Base-by-base conservation (phyloP, 2,113 vertebrate genomes). In the Pygoscelis adeliae region DNA sequence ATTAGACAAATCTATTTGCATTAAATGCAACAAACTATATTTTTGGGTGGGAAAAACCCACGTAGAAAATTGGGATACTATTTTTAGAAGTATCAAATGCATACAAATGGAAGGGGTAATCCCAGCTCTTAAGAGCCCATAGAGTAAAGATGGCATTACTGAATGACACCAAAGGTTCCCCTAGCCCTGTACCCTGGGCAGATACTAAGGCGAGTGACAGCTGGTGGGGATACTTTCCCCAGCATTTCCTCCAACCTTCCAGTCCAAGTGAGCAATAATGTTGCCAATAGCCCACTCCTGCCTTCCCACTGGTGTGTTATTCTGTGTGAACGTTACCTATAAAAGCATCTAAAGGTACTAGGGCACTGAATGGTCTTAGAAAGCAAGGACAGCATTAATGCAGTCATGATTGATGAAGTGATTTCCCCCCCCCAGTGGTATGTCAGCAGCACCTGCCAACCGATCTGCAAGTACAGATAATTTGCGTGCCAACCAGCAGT, bases 381-480 rank as follows among this genome's bases (percentile, higher is more conserved):
- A 29, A 80, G n/a, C 66, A 67, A 80, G 62, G 67, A 36, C 44
- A 86, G 66, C n/a, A 87, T 36, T 50, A 62, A 62, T 6, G 53
- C 42, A 62, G 11, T 65, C 15, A 3, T 8, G 63, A 21, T 15
- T 12, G 50, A 52, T 38, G 46, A 38, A 46, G 61, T 22, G 49
- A 50, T 67, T 62, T 26, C 3, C 6, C 18, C 1, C 32, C 19
- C 17, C 0, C 46, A 62, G 14, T 5, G 32, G n/a, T 53, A 53
- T 10, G 50, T 58, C 72, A 63, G 84, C 47, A 83, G 58, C 30
- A 63, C 27, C 52, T 67, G 66, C 66, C 47, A 74, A 42, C 47
- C 53, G 44, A 42, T 32, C 17, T 79, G 72, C 32, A 65, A 72
- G 53, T 30, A 77, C 7, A 46, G 63, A 16, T 21, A 59, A 30